Evolutionary conservation across 2,888 invertebrate genomes (phyloP).

Genomic region (Limnephilus auricula): DNA sequence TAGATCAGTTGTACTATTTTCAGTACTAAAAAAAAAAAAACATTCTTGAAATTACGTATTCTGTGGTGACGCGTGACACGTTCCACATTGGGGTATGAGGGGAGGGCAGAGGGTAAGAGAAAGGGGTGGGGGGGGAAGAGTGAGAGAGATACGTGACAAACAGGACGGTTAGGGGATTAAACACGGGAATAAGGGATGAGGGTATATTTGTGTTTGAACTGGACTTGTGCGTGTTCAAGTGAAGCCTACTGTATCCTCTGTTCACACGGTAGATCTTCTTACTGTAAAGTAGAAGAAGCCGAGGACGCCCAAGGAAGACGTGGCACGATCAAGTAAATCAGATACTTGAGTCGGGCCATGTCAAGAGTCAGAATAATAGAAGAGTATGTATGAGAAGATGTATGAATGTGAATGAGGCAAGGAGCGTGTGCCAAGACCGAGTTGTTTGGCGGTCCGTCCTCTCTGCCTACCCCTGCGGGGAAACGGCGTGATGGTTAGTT

Average conservation of each 20-base stretch:
- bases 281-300: neutral
- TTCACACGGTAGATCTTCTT: neutral
- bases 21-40: no score
- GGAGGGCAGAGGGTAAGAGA: neutral
- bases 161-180: slow-evolving; percentile 25
- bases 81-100: neutral
- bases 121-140: neutral
- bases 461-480: no score
- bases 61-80: neutral
- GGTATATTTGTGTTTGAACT: slow-evolving; percentile 10
- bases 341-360: no score
- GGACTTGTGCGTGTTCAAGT: neutral
- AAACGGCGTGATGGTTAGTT: no score
- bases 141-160: neutral
- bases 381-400: no score
- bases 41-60: neutral
- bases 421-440: no score
- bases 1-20: no score
- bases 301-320: no score
- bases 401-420: no score
- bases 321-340: no score
- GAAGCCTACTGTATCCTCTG: neutral
- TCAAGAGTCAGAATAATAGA: no score
- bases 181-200: neutral
- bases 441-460: no score